Base-by-base conservation (phyloP, 35 echinoderm and acorn worm species). In the Acanthaster planci region DNA sequence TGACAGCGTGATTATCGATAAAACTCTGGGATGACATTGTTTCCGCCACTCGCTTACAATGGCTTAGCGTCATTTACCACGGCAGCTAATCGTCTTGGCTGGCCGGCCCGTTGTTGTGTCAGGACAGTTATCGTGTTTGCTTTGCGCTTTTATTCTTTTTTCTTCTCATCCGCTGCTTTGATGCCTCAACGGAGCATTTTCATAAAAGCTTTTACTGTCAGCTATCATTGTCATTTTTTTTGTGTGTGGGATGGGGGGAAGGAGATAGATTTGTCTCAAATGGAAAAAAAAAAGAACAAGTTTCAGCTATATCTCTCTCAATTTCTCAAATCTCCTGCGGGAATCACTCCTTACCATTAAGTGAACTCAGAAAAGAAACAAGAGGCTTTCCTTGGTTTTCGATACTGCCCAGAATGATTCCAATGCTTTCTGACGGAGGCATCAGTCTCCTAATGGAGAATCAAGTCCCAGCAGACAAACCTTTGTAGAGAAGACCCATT, bases 51-150 rank as follows among this genome's bases (percentile, higher is more conserved):
- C 23, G 64, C 64, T 72, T 72, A 72, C 64, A 72, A 72, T 72
- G 64, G 64, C 64, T 72, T 72, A 72, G 64, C 64, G 64, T 72
- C 64, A 72, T 72, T 72, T 72, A 72, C 64, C 23, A 26, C 30
- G 14, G 64, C 23, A 26, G 7, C 26, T 72, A 72, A 72, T 72
- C 64, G 30, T 29, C 64, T 72, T 23, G 26, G 60, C n/a, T 67
- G 22, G 64, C 34, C 14, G 34, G 64, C 34, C 64, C 30, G 64
- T 27, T 36, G 64, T 72, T 72, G 64, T 72, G 64, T 10, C 29
- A 72, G 0, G 64, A 72, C 64, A 31, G 64, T 72, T 19, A 72
- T 72, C 64, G 26, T 72, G 64, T 72, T 72, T 72, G 23, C 64
- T 72, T 72, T 72, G 34, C 64, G n/a, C 64, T 72, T 26, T 72